Evolutionary conservation across 2,888 invertebrate species (phyloP).

Genomic region (Tromatobia lineatoria): DNA sequence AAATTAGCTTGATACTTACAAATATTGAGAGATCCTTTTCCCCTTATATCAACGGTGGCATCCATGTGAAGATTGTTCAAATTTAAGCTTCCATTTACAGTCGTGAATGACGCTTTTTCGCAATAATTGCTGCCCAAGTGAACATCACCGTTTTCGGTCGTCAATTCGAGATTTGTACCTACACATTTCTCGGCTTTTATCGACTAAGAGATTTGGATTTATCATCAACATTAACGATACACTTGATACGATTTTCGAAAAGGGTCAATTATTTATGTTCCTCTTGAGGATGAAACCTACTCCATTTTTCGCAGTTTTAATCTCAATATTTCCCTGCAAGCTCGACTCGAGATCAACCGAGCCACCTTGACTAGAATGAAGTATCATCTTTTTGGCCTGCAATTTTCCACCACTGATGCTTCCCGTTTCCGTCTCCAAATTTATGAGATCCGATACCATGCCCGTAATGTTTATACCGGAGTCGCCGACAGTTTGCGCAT

Average conservation of each 20-base stretch:
- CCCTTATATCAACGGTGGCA: slow-evolving; percentile 68
- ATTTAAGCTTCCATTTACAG: slow-evolving; percentile 68
- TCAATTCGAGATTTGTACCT: slow-evolving; percentile 70
- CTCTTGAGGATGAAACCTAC: slow-evolving; percentile 49
- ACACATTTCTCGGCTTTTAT: slow-evolving; percentile 72
- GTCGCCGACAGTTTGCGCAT: slow-evolving; percentile 64
- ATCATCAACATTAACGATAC: not conserved
- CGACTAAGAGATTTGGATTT: slow-evolving; percentile 52
- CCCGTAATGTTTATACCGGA: slow-evolving; percentile 62
- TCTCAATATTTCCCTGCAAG: slow-evolving; percentile 72
- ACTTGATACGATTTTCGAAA: slow-evolving; percentile 8
- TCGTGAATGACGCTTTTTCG: slow-evolving; percentile 68
- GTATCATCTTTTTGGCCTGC: slow-evolving; percentile 69
- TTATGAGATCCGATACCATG: slow-evolving; percentile 70
- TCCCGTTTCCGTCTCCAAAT: slow-evolving; percentile 69
- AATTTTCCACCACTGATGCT: slow-evolving; percentile 67
- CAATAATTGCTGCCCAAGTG: slow-evolving; percentile 74
- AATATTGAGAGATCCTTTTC: slow-evolving; percentile 68
- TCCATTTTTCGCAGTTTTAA: slow-evolving; percentile 68
- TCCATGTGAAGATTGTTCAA: slow-evolving; percentile 75
- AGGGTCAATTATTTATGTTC: not conserved
- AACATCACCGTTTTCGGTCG: slow-evolving; percentile 71
- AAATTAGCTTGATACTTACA: slow-evolving; percentile 62
- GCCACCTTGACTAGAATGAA: slow-evolving; percentile 70
- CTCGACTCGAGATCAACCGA: slow-evolving; percentile 69